A percentile compares a stretch with the other conserved stretches of the same genome.
Conservation (phyloP, 2,797 vertebrate species). For the Bryconaethiops microstoma region DNA sequence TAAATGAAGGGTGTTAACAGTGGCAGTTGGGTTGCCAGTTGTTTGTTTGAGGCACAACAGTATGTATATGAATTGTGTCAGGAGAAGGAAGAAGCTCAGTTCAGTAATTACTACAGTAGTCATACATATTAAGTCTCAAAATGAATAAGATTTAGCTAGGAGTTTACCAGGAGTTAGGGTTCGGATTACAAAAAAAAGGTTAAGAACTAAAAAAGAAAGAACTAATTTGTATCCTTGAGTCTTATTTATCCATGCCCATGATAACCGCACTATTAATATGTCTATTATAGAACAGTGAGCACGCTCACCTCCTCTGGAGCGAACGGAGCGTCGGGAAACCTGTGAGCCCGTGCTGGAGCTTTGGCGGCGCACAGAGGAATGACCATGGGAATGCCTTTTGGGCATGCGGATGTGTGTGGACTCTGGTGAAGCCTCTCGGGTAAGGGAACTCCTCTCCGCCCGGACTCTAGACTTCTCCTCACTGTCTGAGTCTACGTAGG, state of each 20-base stretch:
- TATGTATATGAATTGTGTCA: no score
- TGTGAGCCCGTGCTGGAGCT: conserved; percentile 78
- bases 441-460: conserved; percentile 74
- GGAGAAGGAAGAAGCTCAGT: no score
- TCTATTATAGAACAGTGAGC: background rate
- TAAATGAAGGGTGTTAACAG: no score
- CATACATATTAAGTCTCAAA: no score
- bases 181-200: no score
- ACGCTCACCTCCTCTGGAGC: conserved; percentile 80
- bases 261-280: background rate
- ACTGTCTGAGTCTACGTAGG: conserved; percentile 69
- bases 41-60: no score
- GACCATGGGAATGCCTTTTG: conserved; percentile 64
- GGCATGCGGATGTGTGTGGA: conserved; percentile 80
- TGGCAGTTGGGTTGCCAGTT: no score
- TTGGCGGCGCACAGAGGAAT: conserved; percentile 69
- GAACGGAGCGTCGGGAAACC: conserved; percentile 75
- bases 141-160: no score
- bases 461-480: conserved; percentile 60
- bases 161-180: no score
- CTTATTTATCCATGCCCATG: background rate
- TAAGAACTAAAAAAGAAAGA: no score
- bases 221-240: no score
- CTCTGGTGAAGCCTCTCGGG: conserved; percentile 75
- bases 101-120: no score